Percentiles rank a stretch among this genome's conserved stretches.
Conservation (phyloP, 2,113 vertebrate species). For the Murina feae region DNA sequence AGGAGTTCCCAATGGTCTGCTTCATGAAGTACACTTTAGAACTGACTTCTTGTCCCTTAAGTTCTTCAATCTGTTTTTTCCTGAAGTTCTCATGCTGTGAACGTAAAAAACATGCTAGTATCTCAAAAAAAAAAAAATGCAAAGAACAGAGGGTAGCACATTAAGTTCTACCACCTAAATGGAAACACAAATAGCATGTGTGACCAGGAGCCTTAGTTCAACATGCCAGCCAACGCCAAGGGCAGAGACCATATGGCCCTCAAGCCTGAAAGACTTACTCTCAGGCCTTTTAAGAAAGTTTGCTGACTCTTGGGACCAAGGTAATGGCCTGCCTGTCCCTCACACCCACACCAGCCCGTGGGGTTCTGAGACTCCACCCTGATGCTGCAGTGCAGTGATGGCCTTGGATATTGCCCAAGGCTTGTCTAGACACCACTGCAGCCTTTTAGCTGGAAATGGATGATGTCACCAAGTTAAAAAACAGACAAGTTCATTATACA, state of each 20-base stretch:
- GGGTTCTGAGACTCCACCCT: conserved; percentile 14
- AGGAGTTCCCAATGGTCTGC: conserved; percentile 93
- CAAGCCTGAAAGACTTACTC: not conserved
- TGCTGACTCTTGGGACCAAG: not conserved
- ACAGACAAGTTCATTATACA: not conserved
- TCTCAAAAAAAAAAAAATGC: conserved; percentile 6
- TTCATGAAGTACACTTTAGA: conserved; percentile 93
- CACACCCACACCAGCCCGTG: fast-evolving
- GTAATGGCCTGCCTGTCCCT: not conserved
- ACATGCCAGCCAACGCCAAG: not conserved
- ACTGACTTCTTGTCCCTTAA: conserved; percentile 82
- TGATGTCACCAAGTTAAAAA: not conserved
- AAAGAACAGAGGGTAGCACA: not conserved
- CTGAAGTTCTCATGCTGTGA: conserved; percentile 94
- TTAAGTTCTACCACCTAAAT: not conserved
- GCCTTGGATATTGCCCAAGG: conserved; percentile 43
- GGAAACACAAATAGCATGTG: not conserved
- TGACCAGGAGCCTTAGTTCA: not conserved
- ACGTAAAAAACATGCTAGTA: not conserved
- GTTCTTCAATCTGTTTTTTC: conserved; percentile 87
- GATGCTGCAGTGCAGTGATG: conserved; percentile 54
- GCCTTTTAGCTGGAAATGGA: not conserved
- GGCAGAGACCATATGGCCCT: not conserved
- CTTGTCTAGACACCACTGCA: conserved; percentile 54
- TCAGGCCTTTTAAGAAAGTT: not conserved